These are phyloP conservation scores for Catharus fuscescens DNA, from an alignment of 2,113 vertebrate genomes.

Conservation along the genomic window DNA sequence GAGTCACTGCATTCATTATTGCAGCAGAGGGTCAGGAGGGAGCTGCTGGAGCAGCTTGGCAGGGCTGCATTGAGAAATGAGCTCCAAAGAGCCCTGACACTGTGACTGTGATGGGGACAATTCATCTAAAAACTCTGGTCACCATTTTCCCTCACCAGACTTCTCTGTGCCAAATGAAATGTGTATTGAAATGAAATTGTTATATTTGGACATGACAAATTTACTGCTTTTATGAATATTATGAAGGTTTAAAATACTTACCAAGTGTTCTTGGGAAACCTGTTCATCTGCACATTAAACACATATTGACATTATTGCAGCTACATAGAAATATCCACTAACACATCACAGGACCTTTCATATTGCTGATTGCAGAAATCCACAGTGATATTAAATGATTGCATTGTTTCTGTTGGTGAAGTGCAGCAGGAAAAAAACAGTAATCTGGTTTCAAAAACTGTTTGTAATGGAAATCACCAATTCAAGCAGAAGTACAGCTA, in stretches of 20 bases:
- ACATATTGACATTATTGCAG: not conserved
- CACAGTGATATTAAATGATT: not conserved
- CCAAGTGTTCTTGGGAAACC: not conserved
- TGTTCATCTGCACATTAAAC: not conserved
- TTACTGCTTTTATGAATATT: not conserved
- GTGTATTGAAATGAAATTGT: rapidly evolving
- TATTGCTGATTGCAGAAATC: not conserved
- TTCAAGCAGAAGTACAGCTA: not conserved
- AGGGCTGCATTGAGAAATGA: not conserved
- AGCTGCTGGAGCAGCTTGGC: not conserved
- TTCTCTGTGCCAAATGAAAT: not conserved
- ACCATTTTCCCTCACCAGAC: not conserved
- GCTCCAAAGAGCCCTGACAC: not conserved
- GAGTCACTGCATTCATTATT: not conserved
- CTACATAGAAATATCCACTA: not conserved
- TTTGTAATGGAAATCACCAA: not conserved
- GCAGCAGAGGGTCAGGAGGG: not conserved
- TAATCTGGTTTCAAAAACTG: not conserved
- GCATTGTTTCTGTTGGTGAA: not conserved
- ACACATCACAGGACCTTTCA: not conserved
- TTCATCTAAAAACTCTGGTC: not conserved
- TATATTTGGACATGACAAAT: not conserved
- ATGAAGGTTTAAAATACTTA: not conserved
- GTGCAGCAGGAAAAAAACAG: not conserved
- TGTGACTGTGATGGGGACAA: rapidly evolving